Evolutionary conservation across 2,888 invertebrate species (phyloP), one percentile per base, ranked within the genome.

Genomic region (Anthrax anthrax): DNA sequence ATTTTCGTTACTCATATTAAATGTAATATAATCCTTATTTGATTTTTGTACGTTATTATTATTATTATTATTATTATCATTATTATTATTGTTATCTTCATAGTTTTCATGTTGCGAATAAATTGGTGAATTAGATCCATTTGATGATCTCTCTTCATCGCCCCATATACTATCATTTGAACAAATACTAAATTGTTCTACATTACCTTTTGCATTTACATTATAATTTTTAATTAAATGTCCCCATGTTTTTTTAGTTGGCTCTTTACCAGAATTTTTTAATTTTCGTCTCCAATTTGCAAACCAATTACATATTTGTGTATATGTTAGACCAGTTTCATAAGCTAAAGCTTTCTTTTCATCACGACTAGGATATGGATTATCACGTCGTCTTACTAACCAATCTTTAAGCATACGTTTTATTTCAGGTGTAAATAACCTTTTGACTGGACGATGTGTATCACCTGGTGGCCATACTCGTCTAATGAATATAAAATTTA

Each of bases 161-260:
- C 80, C 80, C 84, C 84, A 84, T 58, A 84, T 84, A 65, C 83
- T 83, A 60, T 84, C 84, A 50, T 81, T 79, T 1, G 84, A 84
- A 53, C 80, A 79, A 56, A 84, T 83, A 62, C 83, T 83, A 62
- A 84, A 84, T 60, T 84, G 84, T 58, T 84, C 84, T 8, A 84
- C 82, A 63, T 84, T 84, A 13, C 84, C 84, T 51, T 80, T 78
- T 1, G 83, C 84, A 54, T 81, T 80, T 51, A 75, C 76, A 61
- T 83, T 83, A 67, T 83, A 84, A 12, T 80, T 76, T 51, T 69
- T 69, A 27, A 69, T 84, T 6, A 83, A 70, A 60, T 81, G 78
- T 2, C 81, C 81, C 83, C 83, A 83, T 1, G 83, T 81, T 56
- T 77, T 77, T 56, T 77, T 75, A 50, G 77, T 75, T 42, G 77